Evolutionary conservation across 1,140 invertebrate genomes (phyloP), one percentile per base, ranked within the genome.

Genomic region (Nomia melanderi): DNA sequence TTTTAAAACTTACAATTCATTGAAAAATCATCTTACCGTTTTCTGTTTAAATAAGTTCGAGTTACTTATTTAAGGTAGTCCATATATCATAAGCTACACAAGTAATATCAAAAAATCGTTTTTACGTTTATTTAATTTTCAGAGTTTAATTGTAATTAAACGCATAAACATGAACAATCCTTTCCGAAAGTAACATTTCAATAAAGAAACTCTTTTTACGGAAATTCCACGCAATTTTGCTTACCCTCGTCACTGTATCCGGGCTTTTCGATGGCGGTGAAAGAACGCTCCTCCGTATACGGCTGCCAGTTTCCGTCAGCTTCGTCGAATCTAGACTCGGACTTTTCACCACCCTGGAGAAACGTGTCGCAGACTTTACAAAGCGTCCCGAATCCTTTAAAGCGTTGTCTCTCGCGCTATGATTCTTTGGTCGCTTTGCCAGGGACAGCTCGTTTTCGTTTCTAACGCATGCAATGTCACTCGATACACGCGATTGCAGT

Each of bases 261-360:
- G 85, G 80, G 73, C 82, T 88, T 27, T 84, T 88, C 12, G 85
- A 81, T 12, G 85, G 84, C 23, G 87, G 82, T 6, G 80, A 67
- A 23, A 80, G 73, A 14, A 62, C 69, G 66, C 69, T 87, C 70
- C 79, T 82, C 56, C 85, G 78, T 12, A 75, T 65, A 57, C 66
- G 77, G 47, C 23, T 27, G 77, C 77, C 71, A 27, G 50, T 74
- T 31, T 82, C 81, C 50, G 59, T 60, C 20, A 71, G 47, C 44
- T 78, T 82, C 47, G 66, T 87, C 33, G 62, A 60, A 69, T 87
- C 86, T 9, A 82, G 83, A 73, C 84, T 87, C 56, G 80, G 80
- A 82, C 83, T 87, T 53, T 79, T 86, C 59, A 63, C 69, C 23
- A 86, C 83, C 83, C 88, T 89, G 80, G 54, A 78, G 72, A 76